Base-by-base conservation (phyloP, 2,797 vertebrate species). In the Nasua narica region DNA sequence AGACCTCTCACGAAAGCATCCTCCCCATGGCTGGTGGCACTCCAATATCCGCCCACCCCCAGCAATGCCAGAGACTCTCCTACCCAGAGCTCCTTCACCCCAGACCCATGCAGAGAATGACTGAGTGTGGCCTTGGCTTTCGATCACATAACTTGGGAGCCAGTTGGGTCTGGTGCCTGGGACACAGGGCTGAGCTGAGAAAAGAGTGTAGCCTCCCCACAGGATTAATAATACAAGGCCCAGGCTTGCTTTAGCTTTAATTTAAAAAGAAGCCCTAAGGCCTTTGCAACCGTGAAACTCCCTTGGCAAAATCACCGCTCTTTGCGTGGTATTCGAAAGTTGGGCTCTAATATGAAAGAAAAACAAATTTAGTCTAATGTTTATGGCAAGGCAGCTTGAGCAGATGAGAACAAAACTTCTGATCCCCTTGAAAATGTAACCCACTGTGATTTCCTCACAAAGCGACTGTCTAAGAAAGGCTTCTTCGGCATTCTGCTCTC, bases 341-440 rank as follows among this genome's bases (percentile, higher is more conserved):
- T 96, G 82, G 94, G 85, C 76, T 89, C 91, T 97, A 65, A 78
- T 18, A 60, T 7, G 58, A 93, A 93, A 97, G 97, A 79, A 43
- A 6, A 29, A 32, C 2, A 15, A n/a, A 15, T 50, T 92, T 87
- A 48, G 29, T 84, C 76, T 95, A 78, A 82, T 27, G 93, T 92
- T 58, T 72, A 62, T 67, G 48, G n/a, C 62, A 48, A 98, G 92
- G 91, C 87, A 84, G 86, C 89, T 78, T 23, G 0, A 78, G 37
- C 77, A 92, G 70, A 96, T 87, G 84, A 97, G 84, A 96, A 90
- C 60, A 94, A 90, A 74, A 84, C 14, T 85, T 96, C n/a, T 14
- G 12, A 58, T 46, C 88, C 50, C 52, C 43, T 93, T 98, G 94
- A 79, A 82, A 95, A 60, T 3, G 12, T 88, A 19, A 90, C 76